Evolutionary conservation across 2,888 invertebrate genomes (phyloP), one percentile per base, ranked within the genome.

Genomic region (Beris chalybata): DNA sequence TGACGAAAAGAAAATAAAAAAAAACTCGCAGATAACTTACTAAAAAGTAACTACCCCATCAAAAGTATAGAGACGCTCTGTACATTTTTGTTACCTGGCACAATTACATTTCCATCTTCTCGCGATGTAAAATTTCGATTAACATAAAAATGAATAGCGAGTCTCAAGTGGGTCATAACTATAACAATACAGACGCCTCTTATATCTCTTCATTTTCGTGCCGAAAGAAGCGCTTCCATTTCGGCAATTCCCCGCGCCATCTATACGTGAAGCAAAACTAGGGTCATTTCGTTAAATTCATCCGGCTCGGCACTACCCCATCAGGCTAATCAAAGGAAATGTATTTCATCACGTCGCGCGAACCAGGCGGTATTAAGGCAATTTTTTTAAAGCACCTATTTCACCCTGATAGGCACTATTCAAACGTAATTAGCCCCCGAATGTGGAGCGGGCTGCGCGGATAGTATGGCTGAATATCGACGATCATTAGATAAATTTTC

Each of bases 251-350:
- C 15, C 7, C 50, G 15, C 6, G 29, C 50, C 4, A 15, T 4
- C 48, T 15, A 50, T 22, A 50, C 15, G 22, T 12, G 38, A 22
- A 61, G 50, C 22, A 61, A 61, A 22, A 61, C 61, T 31, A 50
- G 61, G 52, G 61, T 61, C 61, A 61, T 61, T 61, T 61, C 61
- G 50, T 61, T 61, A 61, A 61, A 61, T 61, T 61, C 31, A 61
- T 61, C 61, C 50, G 32, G 52, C 61, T 61, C n/a, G 52, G 29
- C 32, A 45, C 4, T 32, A 44, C 31, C 55, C 65, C 56, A 56
- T 65, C 56, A 65, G 54, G 55, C 56, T 65, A 65, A 65, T 65
- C 65, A 65, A 65, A 56, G 48, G 55, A 65, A 65, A 65, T 65
- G 65, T 43, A 50, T 47, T 52, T 32, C 43, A 61, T 52, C 38